Evolutionary conservation across 1,140 invertebrate genomes (phyloP).

Genomic region (Scylla paramamosain): DNA sequence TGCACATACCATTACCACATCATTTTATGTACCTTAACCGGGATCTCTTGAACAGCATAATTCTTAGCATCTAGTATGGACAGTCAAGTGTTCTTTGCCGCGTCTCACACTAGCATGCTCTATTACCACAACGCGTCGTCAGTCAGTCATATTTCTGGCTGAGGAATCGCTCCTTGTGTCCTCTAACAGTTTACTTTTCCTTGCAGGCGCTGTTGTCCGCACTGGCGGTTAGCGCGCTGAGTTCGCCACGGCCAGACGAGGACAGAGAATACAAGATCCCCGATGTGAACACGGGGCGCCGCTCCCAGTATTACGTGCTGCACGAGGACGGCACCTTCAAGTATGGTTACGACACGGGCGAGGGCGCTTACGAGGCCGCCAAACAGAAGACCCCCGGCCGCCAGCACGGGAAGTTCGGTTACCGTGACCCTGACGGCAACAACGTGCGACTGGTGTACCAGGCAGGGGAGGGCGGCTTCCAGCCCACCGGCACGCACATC

Average conservation of each 20-base stretch:
- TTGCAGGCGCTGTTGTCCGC: constrained; percentile 74
- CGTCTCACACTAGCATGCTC: too few relatives aligned
- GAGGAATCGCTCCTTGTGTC: background rate
- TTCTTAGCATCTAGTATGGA: too few relatives aligned
- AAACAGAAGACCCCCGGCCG: constrained; percentile 41
- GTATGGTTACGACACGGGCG: constrained; percentile 75
- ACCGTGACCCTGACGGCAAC: constrained; percentile 72
- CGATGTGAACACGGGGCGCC: constrained; percentile 65
- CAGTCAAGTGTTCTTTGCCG: too few relatives aligned
- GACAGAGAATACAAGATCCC: constrained; percentile 70
- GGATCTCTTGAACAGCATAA: too few relatives aligned
- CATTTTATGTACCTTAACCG: too few relatives aligned
- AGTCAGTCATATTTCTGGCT: too few relatives aligned
- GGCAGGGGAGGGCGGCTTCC: constrained; percentile 73
- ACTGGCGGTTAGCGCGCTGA: constrained; percentile 68
- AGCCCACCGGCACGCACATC: constrained; percentile 61
- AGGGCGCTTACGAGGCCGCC: constrained; percentile 69
- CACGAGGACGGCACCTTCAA: constrained; percentile 74
- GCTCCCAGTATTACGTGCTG: constrained; percentile 74
- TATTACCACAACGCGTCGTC: too few relatives aligned
- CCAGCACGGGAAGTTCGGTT: constrained; percentile 64
- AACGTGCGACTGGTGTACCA: constrained; percentile 52
- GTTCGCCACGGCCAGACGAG: constrained; percentile 67
- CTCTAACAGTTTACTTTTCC: background rate
- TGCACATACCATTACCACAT: too few relatives aligned